phyloP scores from a whole-genome alignment of 2,113 vertebrate species.

The Etia nguti region DNA sequence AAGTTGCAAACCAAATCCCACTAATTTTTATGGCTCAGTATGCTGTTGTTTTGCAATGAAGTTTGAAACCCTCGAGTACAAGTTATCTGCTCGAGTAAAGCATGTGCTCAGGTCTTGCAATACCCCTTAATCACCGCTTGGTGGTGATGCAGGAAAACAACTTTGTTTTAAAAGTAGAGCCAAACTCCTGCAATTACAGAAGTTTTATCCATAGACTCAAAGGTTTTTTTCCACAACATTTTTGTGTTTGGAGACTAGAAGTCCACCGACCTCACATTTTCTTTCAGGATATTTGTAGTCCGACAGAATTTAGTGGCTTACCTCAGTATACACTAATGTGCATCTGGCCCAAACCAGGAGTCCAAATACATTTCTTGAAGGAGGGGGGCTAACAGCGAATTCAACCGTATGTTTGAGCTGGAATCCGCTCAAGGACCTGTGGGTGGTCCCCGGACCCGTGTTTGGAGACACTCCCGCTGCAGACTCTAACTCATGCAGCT shows the following conservation, averaged over 20 bases:
- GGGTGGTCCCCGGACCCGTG: conserved; percentile 28
- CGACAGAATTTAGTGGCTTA: background rate
- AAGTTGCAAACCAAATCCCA: background rate
- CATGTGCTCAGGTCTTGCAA: background rate
- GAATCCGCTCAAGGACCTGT: background rate
- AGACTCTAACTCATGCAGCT: background rate
- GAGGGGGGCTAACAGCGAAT: background rate
- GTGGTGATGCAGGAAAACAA: background rate
- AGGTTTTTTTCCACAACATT: background rate
- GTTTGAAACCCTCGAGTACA: background rate
- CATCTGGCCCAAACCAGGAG: background rate
- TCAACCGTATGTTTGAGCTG: background rate
- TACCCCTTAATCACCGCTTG: background rate
- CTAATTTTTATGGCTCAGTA: background rate
- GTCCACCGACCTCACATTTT: too few relatives aligned
- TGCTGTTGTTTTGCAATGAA: background rate
- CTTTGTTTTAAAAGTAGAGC: background rate
- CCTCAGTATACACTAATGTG: background rate
- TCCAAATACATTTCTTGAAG: background rate
- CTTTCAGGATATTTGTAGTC: background rate
- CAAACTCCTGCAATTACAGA: background rate
- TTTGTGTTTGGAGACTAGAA: background rate
- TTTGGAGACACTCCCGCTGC: conserved; percentile 1
- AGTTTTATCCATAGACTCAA: background rate
- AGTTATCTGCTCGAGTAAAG: background rate